Percentiles rank a stretch among this genome's conserved stretches.
These are phyloP conservation scores for Gymnopithys bicolor DNA, from an alignment of 2,797 vertebrate species.

Conservation along the genomic window DNA sequence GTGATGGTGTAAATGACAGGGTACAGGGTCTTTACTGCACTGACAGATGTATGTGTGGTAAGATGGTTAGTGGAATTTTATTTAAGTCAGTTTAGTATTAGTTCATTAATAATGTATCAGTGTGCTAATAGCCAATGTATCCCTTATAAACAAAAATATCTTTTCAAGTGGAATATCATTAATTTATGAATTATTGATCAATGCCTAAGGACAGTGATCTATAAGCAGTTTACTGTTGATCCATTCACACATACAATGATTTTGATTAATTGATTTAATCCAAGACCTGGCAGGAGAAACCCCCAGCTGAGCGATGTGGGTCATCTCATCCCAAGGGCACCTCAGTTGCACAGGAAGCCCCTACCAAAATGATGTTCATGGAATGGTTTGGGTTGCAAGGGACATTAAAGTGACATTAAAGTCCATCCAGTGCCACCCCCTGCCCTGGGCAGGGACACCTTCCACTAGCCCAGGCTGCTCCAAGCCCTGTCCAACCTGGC, in stretches of 20 bases:
- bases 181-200: neutral
- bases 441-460: neutral
- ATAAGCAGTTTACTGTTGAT: neutral
- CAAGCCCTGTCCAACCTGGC: neutral
- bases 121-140: neutral
- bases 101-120: neutral
- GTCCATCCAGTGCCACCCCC: neutral
- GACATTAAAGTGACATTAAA: neutral
- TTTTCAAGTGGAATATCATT: neutral
- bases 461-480: neutral
- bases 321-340: accelerated
- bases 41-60: neutral
- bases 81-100: neutral
- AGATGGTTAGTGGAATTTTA: neutral
- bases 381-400: neutral
- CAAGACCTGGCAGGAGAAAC: neutral
- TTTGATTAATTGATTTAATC: neutral
- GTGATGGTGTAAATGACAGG: neutral
- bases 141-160: neutral
- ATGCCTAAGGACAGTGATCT: neutral
- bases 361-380: neutral
- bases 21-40: neutral
- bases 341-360: neutral
- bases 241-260: neutral
- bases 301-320: accelerated